Percentiles rank a stretch among this genome's conserved stretches.
Conservation (phyloP, 2,113 vertebrate species). For the Mionectes macconnelli region DNA sequence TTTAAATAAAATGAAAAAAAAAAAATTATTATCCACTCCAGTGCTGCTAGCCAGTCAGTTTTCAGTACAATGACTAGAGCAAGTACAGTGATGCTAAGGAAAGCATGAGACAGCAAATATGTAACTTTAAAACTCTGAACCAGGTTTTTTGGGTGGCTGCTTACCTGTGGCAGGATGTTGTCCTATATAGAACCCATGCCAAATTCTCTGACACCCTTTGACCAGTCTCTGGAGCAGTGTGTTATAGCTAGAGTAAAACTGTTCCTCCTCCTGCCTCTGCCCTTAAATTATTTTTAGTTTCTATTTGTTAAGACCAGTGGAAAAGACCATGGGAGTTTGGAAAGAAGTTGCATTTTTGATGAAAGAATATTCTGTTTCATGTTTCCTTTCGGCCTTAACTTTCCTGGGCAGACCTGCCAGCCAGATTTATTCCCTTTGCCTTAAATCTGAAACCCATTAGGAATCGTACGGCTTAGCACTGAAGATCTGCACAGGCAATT, state of each 20-base stretch:
- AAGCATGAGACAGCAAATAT: neutral
- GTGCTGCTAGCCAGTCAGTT: neutral
- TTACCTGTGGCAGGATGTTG: neutral
- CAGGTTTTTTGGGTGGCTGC: neutral
- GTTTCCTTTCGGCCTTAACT: neutral
- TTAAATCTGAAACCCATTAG: neutral
- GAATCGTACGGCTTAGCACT: neutral
- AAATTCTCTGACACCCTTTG: neutral
- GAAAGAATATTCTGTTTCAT: neutral
- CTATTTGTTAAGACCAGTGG: neutral
- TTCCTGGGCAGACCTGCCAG: neutral
- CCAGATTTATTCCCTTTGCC: neutral
- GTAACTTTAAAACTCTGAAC: neutral
- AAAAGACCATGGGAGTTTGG: neutral
- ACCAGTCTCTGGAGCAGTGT: neutral
- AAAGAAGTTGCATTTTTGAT: neutral
- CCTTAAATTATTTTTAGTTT: neutral
- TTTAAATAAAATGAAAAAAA: neutral
- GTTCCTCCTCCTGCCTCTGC: neutral
- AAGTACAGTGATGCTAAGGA: neutral
- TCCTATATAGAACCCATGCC: neutral
- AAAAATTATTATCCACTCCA: neutral
- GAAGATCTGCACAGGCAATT: neutral
- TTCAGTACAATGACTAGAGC: neutral
- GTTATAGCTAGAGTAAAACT: neutral